Evolutionary conservation across 2,888 invertebrate genomes (phyloP), one percentile per base, ranked within the genome.

Genomic region (Caenorhabditis drosophilae): DNA sequence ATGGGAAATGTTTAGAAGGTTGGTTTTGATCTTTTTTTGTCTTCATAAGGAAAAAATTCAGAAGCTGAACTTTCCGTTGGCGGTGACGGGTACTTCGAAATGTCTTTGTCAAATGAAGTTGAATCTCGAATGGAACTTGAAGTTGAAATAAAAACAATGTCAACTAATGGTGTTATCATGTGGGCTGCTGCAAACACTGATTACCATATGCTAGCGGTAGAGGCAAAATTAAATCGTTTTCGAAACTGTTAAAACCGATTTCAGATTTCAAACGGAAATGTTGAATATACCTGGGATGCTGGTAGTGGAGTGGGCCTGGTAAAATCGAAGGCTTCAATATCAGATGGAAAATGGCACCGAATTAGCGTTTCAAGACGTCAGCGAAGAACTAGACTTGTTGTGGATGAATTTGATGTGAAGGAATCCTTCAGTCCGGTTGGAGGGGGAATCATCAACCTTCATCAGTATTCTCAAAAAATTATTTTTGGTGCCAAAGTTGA

Each of bases 221-320:
- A 12, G n/a, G n/a, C n/a, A n/a, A n/a, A n/a, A n/a, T n/a, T n/a
- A n/a, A n/a, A n/a, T n/a, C n/a, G n/a, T n/a, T n/a, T n/a, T n/a
- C n/a, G n/a, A n/a, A 36, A 12, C 36, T n/a, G n/a, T n/a, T 4
- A 36, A 36, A 36, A 41, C 22, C 22, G 4, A 46, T 82, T 84
- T 31, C 77, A 88, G 88, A 87, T 91, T 53, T 89, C 89, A 18
- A 91, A 92, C 84, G 95, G 94, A 0, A 89, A 89, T 47, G 89
- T 93, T 12, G 92, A 92, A 84, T 93, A 92, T 85, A 89, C 91
- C 71, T 92, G 93, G 87, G 92, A 96, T 84, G 88, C 94, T 73
- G 96, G 96, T 20, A 90, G 91, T 72, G 96, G 95, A 6, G 91
- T 91, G 85, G 93, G 92, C 35, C 86, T 90, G 52, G 90, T 75